phyloP scores from a whole-genome alignment of 2,113 vertebrate species.

The Acrocephalus kingi region DNA sequence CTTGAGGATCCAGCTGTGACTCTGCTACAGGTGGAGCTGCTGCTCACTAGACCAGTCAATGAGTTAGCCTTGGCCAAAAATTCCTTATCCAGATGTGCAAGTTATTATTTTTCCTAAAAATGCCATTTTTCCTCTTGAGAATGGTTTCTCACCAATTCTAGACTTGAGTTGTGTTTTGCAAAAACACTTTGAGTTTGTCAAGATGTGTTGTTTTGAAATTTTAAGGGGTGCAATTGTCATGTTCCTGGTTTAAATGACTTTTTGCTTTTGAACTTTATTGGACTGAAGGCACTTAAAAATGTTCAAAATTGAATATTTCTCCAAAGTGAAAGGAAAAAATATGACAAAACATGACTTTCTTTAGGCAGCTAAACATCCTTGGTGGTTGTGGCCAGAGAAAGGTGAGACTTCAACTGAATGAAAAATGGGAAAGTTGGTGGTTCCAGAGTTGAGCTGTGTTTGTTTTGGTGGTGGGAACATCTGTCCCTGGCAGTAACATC shows the following conservation, averaged over 20 bases:
- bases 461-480: background rate
- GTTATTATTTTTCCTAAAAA: conserved; percentile 13
- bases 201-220: background rate
- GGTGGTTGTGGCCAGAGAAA: background rate
- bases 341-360: background rate
- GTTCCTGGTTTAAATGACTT: background rate
- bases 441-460: background rate
- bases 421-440: background rate
- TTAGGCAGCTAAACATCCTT: background rate
- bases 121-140: background rate
- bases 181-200: background rate
- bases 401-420: rapidly evolving
- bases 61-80: background rate
- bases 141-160: background rate
- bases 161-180: background rate
- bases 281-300: background rate
- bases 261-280: background rate
- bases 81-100: background rate
- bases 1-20: background rate
- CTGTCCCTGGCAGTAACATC: background rate
- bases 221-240: background rate
- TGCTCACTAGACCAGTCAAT: background rate
- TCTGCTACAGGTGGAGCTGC: conserved; percentile 14
- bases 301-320: background rate
- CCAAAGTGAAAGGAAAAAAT: background rate